Base-by-base conservation (phyloP, 2,113 vertebrate genomes). In the Sander lucioperca region DNA sequence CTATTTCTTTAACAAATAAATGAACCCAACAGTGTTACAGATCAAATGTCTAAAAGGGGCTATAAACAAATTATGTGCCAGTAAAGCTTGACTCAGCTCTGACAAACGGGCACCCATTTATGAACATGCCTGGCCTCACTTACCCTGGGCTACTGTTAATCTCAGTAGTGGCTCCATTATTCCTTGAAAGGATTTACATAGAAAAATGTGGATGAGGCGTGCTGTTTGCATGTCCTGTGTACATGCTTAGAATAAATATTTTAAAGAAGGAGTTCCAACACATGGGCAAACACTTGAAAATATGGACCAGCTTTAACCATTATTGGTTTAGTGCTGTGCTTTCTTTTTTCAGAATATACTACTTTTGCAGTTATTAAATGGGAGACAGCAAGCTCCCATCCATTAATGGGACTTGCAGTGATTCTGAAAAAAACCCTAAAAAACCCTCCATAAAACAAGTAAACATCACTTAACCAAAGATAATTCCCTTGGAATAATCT, bases 11-110 rank as follows among this genome's bases (percentile, higher is more conserved):
- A 47, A 45, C 45, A 74, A 23, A 66, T 25, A 36, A 7, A 53
- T 73, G 48, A 85, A 69, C 43, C 36, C 62, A 61, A 15, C 30
- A 73, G 14, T 39, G 66, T 56, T 54, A 43, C 64, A 64, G 48
- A 87, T 85, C 67, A 85, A 48, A 80, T 74, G n/a, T 74, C 74
- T 77, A 65, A 57, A 48, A 73, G 4, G 27, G 13, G 45, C 57
- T 54, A n/a, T 76, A 70, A 81, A 79, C 70, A 72, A 61, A 76
- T 82, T n/a, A 50, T 73, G 56, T 77, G 65, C 57, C 70, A 73
- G 51, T 69, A 78, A 57, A 69, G 23, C 53, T 71, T 54, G 62
- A 88, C 36, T 72, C 59, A 53, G 47, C 70, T 64, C 72, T 80
- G 68, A 74, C 64, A 25, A 83, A 69, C 77, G 77, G 80, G 76